A percentile compares a stretch with the other conserved stretches of the same genome.
Conservation (phyloP, 2,888 invertebrate species). For the Clanis bilineata region DNA sequence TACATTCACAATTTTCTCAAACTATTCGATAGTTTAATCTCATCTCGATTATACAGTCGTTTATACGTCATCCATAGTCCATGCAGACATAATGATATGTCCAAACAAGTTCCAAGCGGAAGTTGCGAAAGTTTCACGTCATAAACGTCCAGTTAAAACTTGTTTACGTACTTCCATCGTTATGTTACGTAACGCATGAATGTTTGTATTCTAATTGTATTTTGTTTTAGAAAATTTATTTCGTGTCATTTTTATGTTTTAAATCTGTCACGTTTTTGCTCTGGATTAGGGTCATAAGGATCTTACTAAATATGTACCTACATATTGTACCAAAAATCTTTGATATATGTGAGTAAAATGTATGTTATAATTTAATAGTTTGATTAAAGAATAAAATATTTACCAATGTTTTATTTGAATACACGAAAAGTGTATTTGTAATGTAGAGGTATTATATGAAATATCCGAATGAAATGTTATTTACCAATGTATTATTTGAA, state of each 20-base stretch:
- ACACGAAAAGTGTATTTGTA: no score
- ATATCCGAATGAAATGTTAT: no score
- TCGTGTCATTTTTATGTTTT: not conserved
- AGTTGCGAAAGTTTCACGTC: slow-evolving; percentile 47
- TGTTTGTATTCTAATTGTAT: slow-evolving; percentile 14
- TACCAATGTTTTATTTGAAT: no score
- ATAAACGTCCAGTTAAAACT: slow-evolving; percentile 51
- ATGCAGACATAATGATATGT: slow-evolving; percentile 4
- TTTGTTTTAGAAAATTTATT: not conserved
- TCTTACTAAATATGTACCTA: no score
- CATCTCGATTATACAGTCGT: not conserved
- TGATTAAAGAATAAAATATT: no score
- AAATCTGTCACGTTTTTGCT: not conserved
- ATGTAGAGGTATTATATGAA: no score
- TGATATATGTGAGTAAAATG: not conserved
- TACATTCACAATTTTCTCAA: not conserved
- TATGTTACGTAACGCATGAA: slow-evolving; percentile 28
- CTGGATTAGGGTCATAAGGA: not conserved
- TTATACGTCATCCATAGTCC: not conserved
- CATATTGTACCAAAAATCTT: no score
- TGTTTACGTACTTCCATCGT: slow-evolving; percentile 39
- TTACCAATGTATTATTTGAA: no score
- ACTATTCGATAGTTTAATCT: not conserved
- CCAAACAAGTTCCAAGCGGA: slow-evolving; percentile 33
- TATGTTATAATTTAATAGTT: not conserved